Evolutionary conservation across 2,888 invertebrate species (phyloP), one percentile per base, ranked within the genome.

Genomic region (Noctuana brunneofusca): DNA sequence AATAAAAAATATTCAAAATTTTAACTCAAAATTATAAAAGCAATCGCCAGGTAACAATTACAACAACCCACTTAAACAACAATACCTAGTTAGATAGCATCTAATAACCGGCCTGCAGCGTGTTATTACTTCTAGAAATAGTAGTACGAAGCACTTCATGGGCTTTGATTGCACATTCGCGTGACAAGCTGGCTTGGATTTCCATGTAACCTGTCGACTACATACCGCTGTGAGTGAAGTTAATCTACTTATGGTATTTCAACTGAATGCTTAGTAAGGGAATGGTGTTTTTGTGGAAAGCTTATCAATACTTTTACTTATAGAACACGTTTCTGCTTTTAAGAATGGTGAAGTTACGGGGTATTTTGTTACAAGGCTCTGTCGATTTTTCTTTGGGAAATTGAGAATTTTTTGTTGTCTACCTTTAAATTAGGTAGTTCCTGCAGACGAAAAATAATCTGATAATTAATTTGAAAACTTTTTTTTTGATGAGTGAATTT

Each of bases 141-240:
- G 30, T 32, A 32, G 11, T 50, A 24, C 18, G n/a, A 58, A 58
- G 58, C 41, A 58, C 52, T 58, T 41, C 24, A 24, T 27, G 20
- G 50, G 41, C 22, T 58, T 58, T 52, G 58, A 58, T 58, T 50
- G 58, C 30, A 52, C 27, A 30, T 58, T 58, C 58, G 50, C 58
- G 58, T 58, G 50, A 52, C 52, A 22, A 49, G 27, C 48, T 20
- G 18, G 11, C 16, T 46, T 46, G 20, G 12, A 22, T 46, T 46
- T 46, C 46, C 46, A 46, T 22, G 46, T 46, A 22, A 46, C 22
- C 22, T 46, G 16, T 16, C 12, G 22, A 46, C 46, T 41, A 41
- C 16, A 16, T 41, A 18, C 41, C 2, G 12, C 20, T 20, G 11
- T 20, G 18, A 18, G 18, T 46, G 12, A 9, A 46, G 12, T 18